A percentile compares a stretch with the other conserved stretches of the same genome.
phyloP scores from a whole-genome alignment of 1,140 invertebrate genomes.

The Sinella curviseta region DNA sequence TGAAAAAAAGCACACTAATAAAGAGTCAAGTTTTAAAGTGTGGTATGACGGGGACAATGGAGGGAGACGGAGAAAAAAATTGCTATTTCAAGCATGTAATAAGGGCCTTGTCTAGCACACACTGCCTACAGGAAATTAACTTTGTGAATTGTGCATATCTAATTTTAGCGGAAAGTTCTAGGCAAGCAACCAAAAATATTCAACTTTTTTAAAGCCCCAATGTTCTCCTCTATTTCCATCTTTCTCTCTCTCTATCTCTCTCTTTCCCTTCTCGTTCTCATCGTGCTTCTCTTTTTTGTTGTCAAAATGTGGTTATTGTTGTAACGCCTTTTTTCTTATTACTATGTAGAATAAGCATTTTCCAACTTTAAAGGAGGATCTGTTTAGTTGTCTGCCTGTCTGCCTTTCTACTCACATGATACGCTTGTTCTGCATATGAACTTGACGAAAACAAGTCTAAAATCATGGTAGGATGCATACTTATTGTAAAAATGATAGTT shows the following conservation, averaged over 20 bases:
- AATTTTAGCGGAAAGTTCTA: conserved; percentile 47
- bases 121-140: conserved; percentile 49
- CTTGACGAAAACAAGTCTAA: too few relatives aligned
- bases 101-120: conserved; percentile 45
- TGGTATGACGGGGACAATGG: conserved; percentile 21
- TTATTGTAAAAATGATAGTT: conserved; percentile 49
- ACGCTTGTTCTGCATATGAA: too few relatives aligned
- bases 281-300: too few relatives aligned
- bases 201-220: not conserved
- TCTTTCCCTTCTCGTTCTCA: not conserved
- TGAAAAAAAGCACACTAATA: conserved; percentile 48
- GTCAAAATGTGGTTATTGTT: too few relatives aligned
- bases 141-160: conserved; percentile 51
- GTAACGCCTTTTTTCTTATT: too few relatives aligned
- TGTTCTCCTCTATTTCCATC: too few relatives aligned
- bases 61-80: conserved; percentile 35
- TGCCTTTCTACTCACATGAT: too few relatives aligned
- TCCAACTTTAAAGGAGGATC: too few relatives aligned
- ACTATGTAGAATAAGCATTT: too few relatives aligned
- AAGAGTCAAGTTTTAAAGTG: conserved; percentile 45
- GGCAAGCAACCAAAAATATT: not conserved
- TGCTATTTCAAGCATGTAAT: conserved; percentile 50
- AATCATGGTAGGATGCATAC: too few relatives aligned
- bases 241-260: not conserved
- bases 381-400: too few relatives aligned